Evolutionary conservation across 2,888 invertebrate species (phyloP), one percentile per base, ranked within the genome.

Genomic region (Phytoseiulus persimilis): DNA sequence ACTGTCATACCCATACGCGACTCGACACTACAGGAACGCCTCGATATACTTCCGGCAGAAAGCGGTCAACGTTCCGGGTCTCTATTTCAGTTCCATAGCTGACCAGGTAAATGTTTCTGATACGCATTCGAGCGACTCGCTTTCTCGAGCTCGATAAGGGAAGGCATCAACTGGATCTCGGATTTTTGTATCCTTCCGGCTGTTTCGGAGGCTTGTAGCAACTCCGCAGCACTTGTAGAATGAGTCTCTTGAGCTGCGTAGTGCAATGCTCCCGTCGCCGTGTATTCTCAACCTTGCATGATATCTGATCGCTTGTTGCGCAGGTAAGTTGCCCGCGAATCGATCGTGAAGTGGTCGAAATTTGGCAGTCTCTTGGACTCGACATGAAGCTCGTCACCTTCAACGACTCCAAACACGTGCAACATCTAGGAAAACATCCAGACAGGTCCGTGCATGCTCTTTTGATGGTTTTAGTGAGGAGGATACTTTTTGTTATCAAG

Each of bases 51-150:
- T 87, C 87, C 87, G 87, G 0, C 11, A 6, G 32, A 31, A 32
- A 18, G 33, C 87, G 32, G 33, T 87, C 87, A n/a, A 39, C 45
- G 87, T 87, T 33, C 87, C 87, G n/a, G 87, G 87, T 23, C 87
- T 87, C 2, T 87, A 87, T 45, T 87, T 87, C 87, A 87, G 33
- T 45, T 87, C 87, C 39, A 87, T 87, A 33, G 45, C 33, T 23
- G 87, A 87, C 33, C 87, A 87, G 87, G 87, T 32, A 33, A 87
- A n/a, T n/a, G n/a, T n/a, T n/a, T n/a, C n/a, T n/a, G n/a, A n/a
- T n/a, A n/a, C n/a, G n/a, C n/a, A n/a, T n/a, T n/a, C n/a, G n/a
- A n/a, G n/a, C n/a, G n/a, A n/a, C n/a, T n/a, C n/a, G n/a, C n/a
- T n/a, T n/a, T n/a, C n/a, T n/a, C n/a, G n/a, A n/a, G n/a, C n/a